A percentile compares a stretch with the other conserved stretches of the same genome.
Conservation (phyloP, 2,113 vertebrate species). For the Protomyctophum bolini region DNA sequence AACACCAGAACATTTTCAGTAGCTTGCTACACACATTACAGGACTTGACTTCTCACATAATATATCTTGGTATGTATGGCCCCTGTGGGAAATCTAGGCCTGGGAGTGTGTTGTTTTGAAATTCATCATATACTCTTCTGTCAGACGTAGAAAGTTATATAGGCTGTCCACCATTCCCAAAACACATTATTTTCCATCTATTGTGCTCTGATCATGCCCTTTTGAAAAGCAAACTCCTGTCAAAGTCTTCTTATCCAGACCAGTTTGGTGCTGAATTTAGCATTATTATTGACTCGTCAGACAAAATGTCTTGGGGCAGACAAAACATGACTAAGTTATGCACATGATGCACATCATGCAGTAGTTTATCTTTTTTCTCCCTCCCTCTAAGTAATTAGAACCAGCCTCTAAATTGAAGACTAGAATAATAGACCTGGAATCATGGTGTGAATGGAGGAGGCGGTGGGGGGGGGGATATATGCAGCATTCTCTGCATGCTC, state of each 20-base stretch:
- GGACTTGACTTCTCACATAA: no score
- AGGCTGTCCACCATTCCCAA: neutral
- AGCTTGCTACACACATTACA: no score
- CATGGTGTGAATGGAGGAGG: neutral
- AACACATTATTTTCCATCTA: neutral
- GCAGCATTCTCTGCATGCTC: constrained; percentile 29
- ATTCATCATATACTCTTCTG: no score
- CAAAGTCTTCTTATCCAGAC: neutral
- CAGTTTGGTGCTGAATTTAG: neutral
- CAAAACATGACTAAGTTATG: neutral
- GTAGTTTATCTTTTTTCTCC: neutral
- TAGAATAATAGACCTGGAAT: neutral
- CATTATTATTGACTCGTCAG: neutral
- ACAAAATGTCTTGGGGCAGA: neutral
- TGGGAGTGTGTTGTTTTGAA: no score
- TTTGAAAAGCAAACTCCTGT: neutral
- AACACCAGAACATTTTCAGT: no score
- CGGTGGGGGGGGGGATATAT: neutral
- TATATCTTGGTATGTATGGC: no score
- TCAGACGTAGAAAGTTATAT: no score
- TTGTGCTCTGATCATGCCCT: neutral
- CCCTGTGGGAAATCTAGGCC: no score
- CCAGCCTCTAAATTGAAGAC: constrained; percentile 1
- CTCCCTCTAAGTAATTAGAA: neutral
- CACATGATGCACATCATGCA: neutral